Percentiles rank a stretch among this genome's conserved stretches.
phyloP scores from a whole-genome alignment of 2,113 vertebrate species.

The Phoenicopterus ruber region DNA sequence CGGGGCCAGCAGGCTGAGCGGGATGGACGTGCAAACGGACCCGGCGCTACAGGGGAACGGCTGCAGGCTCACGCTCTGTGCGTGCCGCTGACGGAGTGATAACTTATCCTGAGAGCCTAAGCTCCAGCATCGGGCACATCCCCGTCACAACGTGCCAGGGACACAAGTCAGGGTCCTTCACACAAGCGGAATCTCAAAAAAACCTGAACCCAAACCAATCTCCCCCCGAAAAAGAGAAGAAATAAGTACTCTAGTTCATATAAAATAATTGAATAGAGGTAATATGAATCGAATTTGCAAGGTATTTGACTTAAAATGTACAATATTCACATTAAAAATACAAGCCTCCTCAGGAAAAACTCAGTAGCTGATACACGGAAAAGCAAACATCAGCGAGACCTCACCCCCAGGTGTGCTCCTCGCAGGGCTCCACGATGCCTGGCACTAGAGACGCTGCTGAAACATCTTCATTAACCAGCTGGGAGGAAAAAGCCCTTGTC shows the following conservation, averaged over 20 bases:
- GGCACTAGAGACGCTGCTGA: rapidly evolving
- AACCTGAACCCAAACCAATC: rapidly evolving
- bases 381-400: not conserved
- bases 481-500: not conserved
- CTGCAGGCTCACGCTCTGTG: not conserved
- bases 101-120: not conserved
- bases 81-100: not conserved
- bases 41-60: not conserved
- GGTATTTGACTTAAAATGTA: not conserved
- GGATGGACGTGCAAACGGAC: no score
- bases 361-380: not conserved
- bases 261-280: not conserved
- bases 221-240: no score
- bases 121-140: rapidly evolving
- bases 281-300: not conserved
- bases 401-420: not conserved
- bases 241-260: not conserved
- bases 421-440: rapidly evolving
- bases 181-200: not conserved
- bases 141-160: not conserved
- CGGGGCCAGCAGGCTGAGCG: not conserved
- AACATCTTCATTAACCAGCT: not conserved
- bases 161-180: not conserved
- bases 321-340: not conserved
- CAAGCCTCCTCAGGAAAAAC: not conserved